Evolutionary conservation across 2,113 vertebrate genomes (phyloP), one percentile per base, ranked within the genome.

Genomic region (Phycodurus eques): DNA sequence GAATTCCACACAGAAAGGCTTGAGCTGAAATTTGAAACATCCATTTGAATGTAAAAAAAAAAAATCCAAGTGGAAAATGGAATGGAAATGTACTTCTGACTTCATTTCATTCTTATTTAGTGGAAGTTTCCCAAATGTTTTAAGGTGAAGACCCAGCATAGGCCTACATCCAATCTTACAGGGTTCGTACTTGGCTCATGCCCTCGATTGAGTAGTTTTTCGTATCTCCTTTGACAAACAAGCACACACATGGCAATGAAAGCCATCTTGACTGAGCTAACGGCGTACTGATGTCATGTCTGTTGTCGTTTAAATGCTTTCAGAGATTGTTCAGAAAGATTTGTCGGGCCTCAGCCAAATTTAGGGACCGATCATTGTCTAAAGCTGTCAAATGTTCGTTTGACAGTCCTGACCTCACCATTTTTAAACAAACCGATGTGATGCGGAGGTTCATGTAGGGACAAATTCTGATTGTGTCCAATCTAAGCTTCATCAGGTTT

Each of bases 401-500:
- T 64, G 70, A 8, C 59, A 74, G 79, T 80, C 49, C 77, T 81
- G 75, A 76, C 80, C 68, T 84, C 79, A 81, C 67, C 68, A 69
- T 69, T 84, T 83, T 87, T 74, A 82, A 72, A 69, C 47, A 49
- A 61, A 75, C 66, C 22, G 51, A 57, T 67, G 73, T 82, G 77
- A 81, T 80, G 66, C 33, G 8, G 43, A 6, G 68, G 65, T 62
- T 72, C 66, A 47, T 0, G 56, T 1, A 2, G 53, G n/a, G 80
- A 83, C 85, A 88, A 85, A 27, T 46, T 57, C 76, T 87, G 84
- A 91, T 88, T 83, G 82, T 76, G 67, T 85, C 80, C 76, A 85
- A 79, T 67, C 54, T 70, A 12, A 46, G n/a, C 63, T 20, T 65
- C 63, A 46, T 65, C n/a, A 65, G 13, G n/a, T 44, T n/a, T 22